A percentile compares a stretch with the other conserved stretches of the same genome.
These are phyloP conservation scores for Porites rus DNA, from an alignment of 92 coral and sea anemone species.

Conservation along the genomic window DNA sequence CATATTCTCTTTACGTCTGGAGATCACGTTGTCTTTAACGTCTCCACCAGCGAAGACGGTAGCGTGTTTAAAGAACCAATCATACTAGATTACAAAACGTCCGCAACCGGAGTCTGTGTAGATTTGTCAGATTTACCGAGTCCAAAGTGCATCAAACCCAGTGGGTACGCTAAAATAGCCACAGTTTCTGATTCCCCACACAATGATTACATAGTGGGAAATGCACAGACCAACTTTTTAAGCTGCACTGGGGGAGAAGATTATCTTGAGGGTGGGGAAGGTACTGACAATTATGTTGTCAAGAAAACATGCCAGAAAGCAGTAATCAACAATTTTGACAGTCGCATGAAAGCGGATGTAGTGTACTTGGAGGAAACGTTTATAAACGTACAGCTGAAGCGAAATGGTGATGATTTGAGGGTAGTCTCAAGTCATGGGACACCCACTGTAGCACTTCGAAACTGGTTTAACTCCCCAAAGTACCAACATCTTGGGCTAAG, in stretches of 20 bases:
- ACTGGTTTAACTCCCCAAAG: slow-evolving; percentile 33
- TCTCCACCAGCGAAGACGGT: slow-evolving; percentile 11
- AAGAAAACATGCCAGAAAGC: slow-evolving; percentile 39
- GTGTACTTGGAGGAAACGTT: slow-evolving; percentile 43
- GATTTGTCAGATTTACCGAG: slow-evolving; percentile 9
- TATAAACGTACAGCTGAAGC: slow-evolving; percentile 8
- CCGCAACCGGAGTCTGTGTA: slow-evolving; percentile 23
- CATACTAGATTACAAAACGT: slow-evolving; percentile 43
- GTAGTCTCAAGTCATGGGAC: slow-evolving; percentile 5
- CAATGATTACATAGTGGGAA: no score
- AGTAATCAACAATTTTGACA: slow-evolving; percentile 34
- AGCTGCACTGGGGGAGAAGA: slow-evolving; percentile 63
- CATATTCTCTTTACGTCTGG: slow-evolving; percentile 48
- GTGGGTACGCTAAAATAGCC: no score
- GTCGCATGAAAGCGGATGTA: slow-evolving; percentile 27
- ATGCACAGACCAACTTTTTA: slow-evolving; percentile 47
- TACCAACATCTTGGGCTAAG: slow-evolving; percentile 53
- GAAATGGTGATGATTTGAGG: not conserved
- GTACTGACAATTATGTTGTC: slow-evolving; percentile 62
- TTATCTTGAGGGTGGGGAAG: slow-evolving; percentile 41
- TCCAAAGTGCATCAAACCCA: not conserved
- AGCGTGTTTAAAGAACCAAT: slow-evolving; percentile 33
- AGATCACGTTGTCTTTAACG: slow-evolving; percentile 58
- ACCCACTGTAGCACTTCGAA: slow-evolving; percentile 15
- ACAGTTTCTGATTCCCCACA: no score